Conservation (phyloP, 2,797 vertebrate genomes). For the Tympanoctomys barrerae region DNA sequence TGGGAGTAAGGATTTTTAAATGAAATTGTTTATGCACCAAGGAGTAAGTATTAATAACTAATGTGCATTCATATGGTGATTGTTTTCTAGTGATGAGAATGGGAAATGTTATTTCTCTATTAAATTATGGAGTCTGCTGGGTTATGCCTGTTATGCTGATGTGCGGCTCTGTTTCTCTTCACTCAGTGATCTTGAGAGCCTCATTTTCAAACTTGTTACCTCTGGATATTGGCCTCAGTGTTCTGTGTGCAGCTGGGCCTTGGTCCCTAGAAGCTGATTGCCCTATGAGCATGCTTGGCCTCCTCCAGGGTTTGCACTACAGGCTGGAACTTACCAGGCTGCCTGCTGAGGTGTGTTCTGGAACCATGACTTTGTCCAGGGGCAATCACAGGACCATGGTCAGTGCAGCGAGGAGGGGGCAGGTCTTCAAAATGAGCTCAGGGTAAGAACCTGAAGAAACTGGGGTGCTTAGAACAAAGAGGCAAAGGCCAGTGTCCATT, state of each 20-base stretch:
- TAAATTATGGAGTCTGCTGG: conserved; percentile 78
- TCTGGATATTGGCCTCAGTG: conserved; percentile 51
- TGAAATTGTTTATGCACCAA: conserved; percentile 89
- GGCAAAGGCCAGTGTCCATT: not conserved
- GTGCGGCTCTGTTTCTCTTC: conserved; percentile 75
- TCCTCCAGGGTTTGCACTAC: not conserved
- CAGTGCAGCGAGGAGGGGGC: not conserved
- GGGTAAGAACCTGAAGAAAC: not conserved
- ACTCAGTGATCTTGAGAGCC: conserved; percentile 75
- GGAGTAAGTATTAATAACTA: conserved; percentile 87
- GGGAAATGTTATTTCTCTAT: conserved; percentile 88
- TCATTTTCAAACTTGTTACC: conserved; percentile 53
- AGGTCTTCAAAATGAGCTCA: not conserved
- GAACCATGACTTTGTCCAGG: not conserved
- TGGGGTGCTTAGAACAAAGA: not conserved
- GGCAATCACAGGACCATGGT: not conserved
- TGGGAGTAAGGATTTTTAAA: conserved; percentile 86
- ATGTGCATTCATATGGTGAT: conserved; percentile 86
- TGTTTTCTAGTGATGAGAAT: conserved; percentile 88
- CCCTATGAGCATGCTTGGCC: not conserved
- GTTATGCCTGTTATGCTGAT: conserved; percentile 66
- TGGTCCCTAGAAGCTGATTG: not conserved
- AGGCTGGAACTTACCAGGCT: not conserved
- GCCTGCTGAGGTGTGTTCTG: not conserved
- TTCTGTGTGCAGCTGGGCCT: not conserved